A percentile compares a stretch with the other conserved stretches of the same genome.
Evolutionary conservation across 2,113 vertebrate species (phyloP).

Genomic region (Oostethus manadensis): DNA sequence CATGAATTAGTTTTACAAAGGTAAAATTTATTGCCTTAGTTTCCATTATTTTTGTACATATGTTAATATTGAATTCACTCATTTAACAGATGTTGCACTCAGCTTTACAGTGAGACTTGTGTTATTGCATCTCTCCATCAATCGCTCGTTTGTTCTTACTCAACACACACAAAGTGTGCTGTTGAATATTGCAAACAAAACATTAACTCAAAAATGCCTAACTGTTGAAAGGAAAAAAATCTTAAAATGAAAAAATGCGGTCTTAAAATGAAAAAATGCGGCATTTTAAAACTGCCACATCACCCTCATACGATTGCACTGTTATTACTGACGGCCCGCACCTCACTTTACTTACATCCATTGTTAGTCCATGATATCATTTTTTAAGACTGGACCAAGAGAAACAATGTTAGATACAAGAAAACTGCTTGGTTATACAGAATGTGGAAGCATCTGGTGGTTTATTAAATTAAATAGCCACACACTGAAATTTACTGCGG

Average conservation of each 20-base stretch:
- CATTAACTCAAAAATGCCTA: not conserved
- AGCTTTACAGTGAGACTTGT: not conserved
- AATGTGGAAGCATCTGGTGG: not conserved
- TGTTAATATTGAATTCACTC: not conserved
- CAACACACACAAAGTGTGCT: constrained; percentile 1
- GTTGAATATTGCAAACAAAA: not conserved
- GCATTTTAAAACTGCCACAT: constrained; percentile 11
- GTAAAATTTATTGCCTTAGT: constrained; percentile 41
- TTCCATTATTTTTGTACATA: constrained; percentile 6
- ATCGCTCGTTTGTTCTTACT: not conserved
- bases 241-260: constrained; percentile 10
- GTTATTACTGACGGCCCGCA: constrained; percentile 3
- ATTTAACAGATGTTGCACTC: not conserved
- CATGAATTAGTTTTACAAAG: constrained; percentile 17
- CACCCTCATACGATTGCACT: not conserved
- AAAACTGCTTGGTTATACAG: too few relatives aligned
- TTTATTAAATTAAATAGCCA: not conserved
- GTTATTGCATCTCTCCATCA: not conserved
- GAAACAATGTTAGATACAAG: not conserved
- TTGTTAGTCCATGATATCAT: not conserved
- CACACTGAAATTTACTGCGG: not conserved
- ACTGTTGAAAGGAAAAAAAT: not conserved
- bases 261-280: constrained; percentile 16
- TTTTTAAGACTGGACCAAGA: not conserved
- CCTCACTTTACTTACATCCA: not conserved